Evolutionary conservation across 2,888 invertebrate genomes (phyloP).

Genomic region (Tromatobia lineatoria): DNA sequence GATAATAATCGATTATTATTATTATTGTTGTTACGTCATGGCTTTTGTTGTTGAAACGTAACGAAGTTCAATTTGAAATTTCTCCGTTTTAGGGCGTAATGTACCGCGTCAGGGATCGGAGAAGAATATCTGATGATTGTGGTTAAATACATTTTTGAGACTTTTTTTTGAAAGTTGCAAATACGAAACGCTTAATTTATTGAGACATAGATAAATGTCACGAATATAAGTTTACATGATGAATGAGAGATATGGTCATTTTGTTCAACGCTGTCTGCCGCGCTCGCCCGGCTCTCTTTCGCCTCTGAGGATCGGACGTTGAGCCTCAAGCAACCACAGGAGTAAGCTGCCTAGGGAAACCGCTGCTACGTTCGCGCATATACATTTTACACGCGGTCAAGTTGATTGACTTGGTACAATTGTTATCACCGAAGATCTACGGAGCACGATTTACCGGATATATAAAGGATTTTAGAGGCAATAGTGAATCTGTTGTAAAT

Average conservation of each 20-base stretch:
- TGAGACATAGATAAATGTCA: no score
- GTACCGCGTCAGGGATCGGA: no score
- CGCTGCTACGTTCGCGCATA: not conserved
- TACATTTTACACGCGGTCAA: not conserved
- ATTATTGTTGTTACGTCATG: no score
- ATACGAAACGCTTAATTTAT: no score
- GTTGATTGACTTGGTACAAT: conserved; percentile 5
- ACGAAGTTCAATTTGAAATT: no score
- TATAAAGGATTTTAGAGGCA: not conserved
- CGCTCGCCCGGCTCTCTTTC: not conserved
- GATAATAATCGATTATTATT: not conserved
- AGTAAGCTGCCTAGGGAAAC: not conserved
- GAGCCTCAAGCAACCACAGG: not conserved
- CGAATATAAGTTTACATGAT: no score
- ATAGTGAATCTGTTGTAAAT: not conserved
- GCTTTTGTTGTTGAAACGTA: no score
- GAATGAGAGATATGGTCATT: no score
- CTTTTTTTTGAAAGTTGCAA: no score
- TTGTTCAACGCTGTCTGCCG: conserved; percentile 46
- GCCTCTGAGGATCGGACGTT: conserved; percentile 13
- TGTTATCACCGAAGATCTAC: not conserved
- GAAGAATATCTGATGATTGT: no score
- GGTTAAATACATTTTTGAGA: no score
- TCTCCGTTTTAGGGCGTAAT: no score
- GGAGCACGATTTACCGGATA: not conserved